Conservation (phyloP, 1,140 invertebrate genomes). For the Brachionus asplanchnoidis region DNA sequence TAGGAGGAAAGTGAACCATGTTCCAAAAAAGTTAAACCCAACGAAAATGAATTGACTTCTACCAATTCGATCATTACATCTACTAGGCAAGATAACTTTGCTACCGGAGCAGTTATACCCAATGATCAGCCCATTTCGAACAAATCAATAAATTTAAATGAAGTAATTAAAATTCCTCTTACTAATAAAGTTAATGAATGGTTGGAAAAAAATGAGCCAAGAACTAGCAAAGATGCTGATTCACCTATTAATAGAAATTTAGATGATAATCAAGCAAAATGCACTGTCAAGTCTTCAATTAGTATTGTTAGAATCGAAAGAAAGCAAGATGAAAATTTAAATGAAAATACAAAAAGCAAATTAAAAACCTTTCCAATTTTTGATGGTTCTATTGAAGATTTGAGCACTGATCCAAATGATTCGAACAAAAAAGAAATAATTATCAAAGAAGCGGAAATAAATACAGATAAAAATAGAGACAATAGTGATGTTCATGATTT, state of each 20-base stretch:
- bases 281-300: background rate
- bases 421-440: background rate
- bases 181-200: background rate
- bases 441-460: background rate
- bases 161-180: background rate
- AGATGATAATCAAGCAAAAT: background rate
- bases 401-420: slow-evolving; percentile 10
- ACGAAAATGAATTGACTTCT: background rate
- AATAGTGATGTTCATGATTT: background rate
- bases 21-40: background rate
- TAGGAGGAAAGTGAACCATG: background rate
- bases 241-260: background rate
- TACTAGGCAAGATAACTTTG: background rate
- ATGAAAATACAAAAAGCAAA: background rate
- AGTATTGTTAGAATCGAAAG: background rate
- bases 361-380: background rate
- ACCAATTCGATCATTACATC: background rate
- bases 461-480: background rate
- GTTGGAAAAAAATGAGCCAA: background rate
- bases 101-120: background rate
- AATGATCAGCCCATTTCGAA: background rate
- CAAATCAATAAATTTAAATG: background rate
- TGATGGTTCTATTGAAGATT: background rate
- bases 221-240: background rate
- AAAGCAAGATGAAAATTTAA: background rate